Evolutionary conservation across 2,888 invertebrate species (phyloP).

Genomic region (Steinernema carpocapsae): DNA sequence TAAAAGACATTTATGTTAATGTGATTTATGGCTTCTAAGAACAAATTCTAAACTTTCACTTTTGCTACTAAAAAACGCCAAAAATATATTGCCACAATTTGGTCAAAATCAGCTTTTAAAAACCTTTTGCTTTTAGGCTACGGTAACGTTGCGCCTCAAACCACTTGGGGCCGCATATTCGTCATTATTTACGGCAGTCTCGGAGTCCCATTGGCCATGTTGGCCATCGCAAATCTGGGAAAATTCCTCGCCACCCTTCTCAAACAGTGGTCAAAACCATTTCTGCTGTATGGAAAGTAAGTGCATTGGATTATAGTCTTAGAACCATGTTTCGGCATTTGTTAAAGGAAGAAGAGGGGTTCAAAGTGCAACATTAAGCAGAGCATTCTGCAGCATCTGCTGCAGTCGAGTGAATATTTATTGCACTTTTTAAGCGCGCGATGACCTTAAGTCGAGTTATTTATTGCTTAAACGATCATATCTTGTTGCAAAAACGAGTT

Average conservation of each 20-base stretch:
- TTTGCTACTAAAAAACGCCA: too few species aligned
- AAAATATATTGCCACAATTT: too few species aligned
- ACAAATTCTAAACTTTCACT: too few species aligned
- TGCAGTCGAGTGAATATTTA: neutral
- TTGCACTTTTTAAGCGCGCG: too few species aligned
- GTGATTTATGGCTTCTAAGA: neutral
- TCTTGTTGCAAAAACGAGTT: too few species aligned
- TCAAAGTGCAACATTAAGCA: conserved; percentile 17
- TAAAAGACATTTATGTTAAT: neutral
- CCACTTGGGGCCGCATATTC: conserved; percentile 59
- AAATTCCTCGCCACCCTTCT: conserved; percentile 63
- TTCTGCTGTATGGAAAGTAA: conserved; percentile 42
- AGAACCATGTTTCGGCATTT: neutral
- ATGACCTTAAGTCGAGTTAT: neutral
- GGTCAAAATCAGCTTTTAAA: too few species aligned
- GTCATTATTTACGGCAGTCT: conserved; percentile 65
- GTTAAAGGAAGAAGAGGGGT: neutral
- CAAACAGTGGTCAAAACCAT: conserved; percentile 56
- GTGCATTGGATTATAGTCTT: neutral
- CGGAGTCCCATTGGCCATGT: conserved; percentile 66
- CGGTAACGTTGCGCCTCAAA: conserved; percentile 64
- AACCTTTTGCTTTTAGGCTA: conserved; percentile 47
- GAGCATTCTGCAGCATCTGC: neutral
- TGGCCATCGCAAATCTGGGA: conserved; percentile 65
- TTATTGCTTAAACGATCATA: too few species aligned